A percentile compares a stretch with the other conserved stretches of the same genome.
Evolutionary conservation across 2,888 invertebrate species (phyloP).

Genomic region (Machimus rusticus): DNA sequence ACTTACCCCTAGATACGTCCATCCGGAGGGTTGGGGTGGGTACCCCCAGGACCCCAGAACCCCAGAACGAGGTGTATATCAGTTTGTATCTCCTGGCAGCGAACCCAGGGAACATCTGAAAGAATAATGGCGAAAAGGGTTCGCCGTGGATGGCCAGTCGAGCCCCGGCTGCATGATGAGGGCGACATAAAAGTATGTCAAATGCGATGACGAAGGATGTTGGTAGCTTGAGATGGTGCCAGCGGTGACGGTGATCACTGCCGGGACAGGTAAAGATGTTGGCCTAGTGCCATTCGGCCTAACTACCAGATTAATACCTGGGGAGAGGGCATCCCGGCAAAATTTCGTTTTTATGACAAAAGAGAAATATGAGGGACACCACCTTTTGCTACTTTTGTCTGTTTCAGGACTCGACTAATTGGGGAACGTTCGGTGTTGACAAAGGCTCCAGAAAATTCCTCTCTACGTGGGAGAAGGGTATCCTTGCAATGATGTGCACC

Average conservation of each 20-base stretch:
- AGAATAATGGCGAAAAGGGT: constrained; percentile 37
- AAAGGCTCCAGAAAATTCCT: not conserved
- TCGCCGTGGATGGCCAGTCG: not conserved
- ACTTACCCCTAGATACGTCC: constrained; percentile 40
- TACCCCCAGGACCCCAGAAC: not conserved
- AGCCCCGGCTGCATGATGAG: constrained; percentile 16
- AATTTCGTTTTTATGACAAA: constrained; percentile 12
- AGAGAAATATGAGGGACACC: constrained; percentile 22
- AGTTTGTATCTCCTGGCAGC: constrained; percentile 6
- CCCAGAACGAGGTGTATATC: constrained; percentile 7
- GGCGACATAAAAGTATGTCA: constrained; percentile 42
- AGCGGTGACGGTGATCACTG: constrained; percentile 6
- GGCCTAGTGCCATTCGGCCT: constrained; percentile 40
- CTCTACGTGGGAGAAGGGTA: not conserved
- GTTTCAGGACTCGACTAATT: constrained; percentile 14
- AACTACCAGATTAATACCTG: constrained; percentile 38
- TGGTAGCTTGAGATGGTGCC: constrained; percentile 28
- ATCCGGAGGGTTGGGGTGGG: not conserved
- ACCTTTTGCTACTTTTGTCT: not conserved
- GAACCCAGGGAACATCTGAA: constrained; percentile 11
- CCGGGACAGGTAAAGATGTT: constrained; percentile 36
- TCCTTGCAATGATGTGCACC: not conserved
- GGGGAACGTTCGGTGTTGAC: constrained; percentile 4
- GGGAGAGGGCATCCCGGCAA: not conserved
- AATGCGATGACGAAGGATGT: constrained; percentile 42